phyloP scores from a whole-genome alignment of 1,140 invertebrate genomes.

The Trichonephila inaurata region DNA sequence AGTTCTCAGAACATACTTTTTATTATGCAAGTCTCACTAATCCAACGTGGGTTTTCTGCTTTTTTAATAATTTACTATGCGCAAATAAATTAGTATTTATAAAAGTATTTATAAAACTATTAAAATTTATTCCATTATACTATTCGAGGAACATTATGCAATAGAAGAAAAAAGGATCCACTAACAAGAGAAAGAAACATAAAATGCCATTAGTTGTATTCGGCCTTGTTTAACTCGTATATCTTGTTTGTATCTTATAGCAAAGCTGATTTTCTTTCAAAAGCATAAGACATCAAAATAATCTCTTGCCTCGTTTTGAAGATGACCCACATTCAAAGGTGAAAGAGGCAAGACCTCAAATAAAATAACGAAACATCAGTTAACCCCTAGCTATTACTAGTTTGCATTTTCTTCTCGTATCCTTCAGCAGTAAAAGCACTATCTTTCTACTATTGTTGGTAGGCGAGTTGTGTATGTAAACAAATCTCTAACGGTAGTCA shows the following conservation, averaged over 20 bases:
- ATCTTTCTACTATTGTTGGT: slow-evolving; percentile 30
- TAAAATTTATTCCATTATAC: too few species aligned
- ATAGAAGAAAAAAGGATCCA: background rate
- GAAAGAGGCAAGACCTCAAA: slow-evolving; percentile 3
- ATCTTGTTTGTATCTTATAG: background rate
- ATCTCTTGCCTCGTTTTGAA: slow-evolving; percentile 37
- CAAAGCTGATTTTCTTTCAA: background rate
- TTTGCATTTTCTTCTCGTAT: background rate
- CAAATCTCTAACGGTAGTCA: slow-evolving; percentile 12
- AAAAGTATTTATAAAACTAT: too few species aligned
- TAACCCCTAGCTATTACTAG: slow-evolving; percentile 13
- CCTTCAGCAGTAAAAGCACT: background rate
- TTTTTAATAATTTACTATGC: too few species aligned
- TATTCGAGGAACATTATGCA: too few species aligned
- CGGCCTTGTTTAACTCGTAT: background rate
- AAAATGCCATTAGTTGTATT: background rate
- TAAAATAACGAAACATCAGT: background rate
- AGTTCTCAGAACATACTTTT: too few species aligned
- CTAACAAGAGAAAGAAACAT: background rate
- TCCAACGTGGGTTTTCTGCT: too few species aligned
- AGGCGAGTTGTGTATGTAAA: slow-evolving; percentile 26
- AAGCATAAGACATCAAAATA: slow-evolving; percentile 24
- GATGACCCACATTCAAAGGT: slow-evolving; percentile 38
- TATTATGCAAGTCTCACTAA: too few species aligned
- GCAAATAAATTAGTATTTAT: too few species aligned